A percentile compares a stretch with the other conserved stretches of the same genome.
Conservation (phyloP, 2,888 invertebrate species). For the Diaprepes abbreviatus region DNA sequence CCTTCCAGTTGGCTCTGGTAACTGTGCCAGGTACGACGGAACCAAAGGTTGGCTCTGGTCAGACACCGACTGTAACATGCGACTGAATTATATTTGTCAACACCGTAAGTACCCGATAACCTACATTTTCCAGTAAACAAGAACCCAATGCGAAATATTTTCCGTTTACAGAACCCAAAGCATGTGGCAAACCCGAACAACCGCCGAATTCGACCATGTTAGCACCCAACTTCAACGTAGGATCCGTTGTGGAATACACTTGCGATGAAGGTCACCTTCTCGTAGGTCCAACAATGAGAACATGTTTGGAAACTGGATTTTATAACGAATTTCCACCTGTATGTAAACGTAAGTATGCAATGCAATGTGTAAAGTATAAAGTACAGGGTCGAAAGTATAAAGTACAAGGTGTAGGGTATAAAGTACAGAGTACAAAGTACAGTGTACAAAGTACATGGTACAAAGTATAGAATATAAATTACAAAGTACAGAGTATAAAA, state of each 20-base stretch:
- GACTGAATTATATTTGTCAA: conserved; percentile 92
- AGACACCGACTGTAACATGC: conserved; percentile 88
- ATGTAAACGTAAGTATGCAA: conserved; percentile 84
- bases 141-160: too few species aligned
- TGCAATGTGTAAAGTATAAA: too few species aligned
- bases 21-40: conserved; percentile 92
- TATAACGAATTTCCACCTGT: conserved; percentile 95
- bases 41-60: conserved; percentile 96
- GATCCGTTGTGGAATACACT: conserved; percentile 85
- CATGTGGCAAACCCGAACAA: conserved; percentile 92
- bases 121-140: too few species aligned
- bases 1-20: conserved; percentile 84
- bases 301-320: conserved; percentile 91
- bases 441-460: too few species aligned
- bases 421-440: too few species aligned
- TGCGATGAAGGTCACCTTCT: conserved; percentile 90
- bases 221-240: conserved; percentile 83
- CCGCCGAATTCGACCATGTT: conserved; percentile 93
- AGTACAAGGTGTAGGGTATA: too few species aligned
- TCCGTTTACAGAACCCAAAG: conserved; percentile 80
- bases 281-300: conserved; percentile 86
- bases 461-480: too few species aligned
- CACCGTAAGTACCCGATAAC: conserved; percentile 95
- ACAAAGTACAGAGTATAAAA: too few species aligned
- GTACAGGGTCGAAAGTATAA: too few species aligned